Conservation (phyloP, 2,797 vertebrate genomes). For the Tachyglossus aculeatus region DNA sequence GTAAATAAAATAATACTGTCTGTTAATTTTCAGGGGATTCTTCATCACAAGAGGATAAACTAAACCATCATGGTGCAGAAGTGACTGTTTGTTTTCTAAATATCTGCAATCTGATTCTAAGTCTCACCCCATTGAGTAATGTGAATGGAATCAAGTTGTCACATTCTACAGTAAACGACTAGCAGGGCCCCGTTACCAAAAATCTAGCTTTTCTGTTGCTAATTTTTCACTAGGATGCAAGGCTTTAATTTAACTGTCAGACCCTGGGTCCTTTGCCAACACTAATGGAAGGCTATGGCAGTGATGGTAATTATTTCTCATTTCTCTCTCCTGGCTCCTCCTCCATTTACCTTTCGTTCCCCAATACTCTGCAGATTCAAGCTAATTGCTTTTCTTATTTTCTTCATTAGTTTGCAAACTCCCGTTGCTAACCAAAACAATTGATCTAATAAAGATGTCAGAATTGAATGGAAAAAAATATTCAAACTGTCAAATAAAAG, state of each 20-base stretch:
- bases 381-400: conserved; percentile 52
- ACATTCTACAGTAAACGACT: conserved; percentile 5
- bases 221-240: conserved; percentile 42
- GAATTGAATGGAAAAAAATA: conserved; percentile 34
- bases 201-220: conserved; percentile 29
- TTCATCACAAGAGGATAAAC: too few relatives aligned
- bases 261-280: conserved; percentile 42
- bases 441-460: conserved; percentile 43
- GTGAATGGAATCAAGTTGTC: conserved; percentile 31
- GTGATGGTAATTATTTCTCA: conserved; percentile 48
- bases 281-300: conserved; percentile 33
- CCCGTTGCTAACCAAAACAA: conserved; percentile 43
- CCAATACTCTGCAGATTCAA: conserved; percentile 41
- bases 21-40: neutral
- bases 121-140: conserved; percentile 1
- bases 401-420: conserved; percentile 57
- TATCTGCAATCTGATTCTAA: neutral
- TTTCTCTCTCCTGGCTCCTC: conserved; percentile 37
- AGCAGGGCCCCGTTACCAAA: conserved; percentile 8
- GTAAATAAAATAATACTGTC: neutral
- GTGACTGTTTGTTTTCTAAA: neutral
- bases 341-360: conserved; percentile 36
- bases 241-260: conserved; percentile 61
- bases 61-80: too few relatives aligned
- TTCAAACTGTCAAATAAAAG: conserved; percentile 51